Evolutionary conservation across 1,140 invertebrate species (phyloP), one percentile per base, ranked within the genome.

Genomic region (Patella vulgata): DNA sequence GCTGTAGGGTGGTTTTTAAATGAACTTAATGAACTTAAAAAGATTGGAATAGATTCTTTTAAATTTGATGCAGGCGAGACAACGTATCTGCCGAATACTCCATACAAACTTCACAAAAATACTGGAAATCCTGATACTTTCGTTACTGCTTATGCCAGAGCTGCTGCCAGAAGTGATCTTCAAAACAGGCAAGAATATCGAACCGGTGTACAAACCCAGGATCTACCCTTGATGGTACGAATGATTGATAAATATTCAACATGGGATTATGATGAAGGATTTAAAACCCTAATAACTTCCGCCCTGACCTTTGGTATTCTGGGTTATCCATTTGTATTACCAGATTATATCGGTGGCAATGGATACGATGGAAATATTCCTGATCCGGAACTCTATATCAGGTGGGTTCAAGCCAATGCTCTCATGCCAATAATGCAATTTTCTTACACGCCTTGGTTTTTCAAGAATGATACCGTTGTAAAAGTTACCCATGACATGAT

Each of bases 311-410:
- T 96, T 63, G 93, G 93, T 69, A 79, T 95, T 42, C 89, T 91
- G 63, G 94, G 94, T 2, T 96, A 96, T 82, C 88, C 90, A 0
- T 90, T 91, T 68, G 90, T 96, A 9, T 82, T 97, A 2, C 93
- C 95, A 0, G 94, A 96, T 77, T 95, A 96, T 93, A 91, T 98
- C 67, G 95, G 95, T 2, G 95, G 95, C 1, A 96, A 96, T 79
- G 93, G 90, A 0, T 82, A 88, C 84, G 68, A 63, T 39, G 68
- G 63, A 31, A 40, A 55, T 28, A 25, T 58, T 11, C 63, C 93
- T 0, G 87, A 87, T 3, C 89, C 90, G 64, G 92, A 97, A 82
- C 84, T 97, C 14, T 96, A 92, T 72, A 89, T 97, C 51, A 86
- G 95, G 67, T 97, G 95, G 95, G 81, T 94, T 19, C 92, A 97